Conservation (phyloP, 2,888 invertebrate species). For the Lingula anatina region DNA sequence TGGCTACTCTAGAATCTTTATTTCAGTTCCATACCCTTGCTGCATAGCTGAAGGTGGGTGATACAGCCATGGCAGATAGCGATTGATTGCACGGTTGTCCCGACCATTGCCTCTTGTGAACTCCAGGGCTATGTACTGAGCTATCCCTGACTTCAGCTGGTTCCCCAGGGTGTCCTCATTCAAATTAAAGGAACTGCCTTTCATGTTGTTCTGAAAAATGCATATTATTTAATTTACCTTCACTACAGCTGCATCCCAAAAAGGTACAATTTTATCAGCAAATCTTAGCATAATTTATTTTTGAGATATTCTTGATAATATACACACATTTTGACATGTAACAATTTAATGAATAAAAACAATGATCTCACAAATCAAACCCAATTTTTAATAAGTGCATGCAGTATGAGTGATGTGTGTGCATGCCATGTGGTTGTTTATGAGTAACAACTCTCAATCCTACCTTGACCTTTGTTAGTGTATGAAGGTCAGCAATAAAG, state of each 20-base stretch:
- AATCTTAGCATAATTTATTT: no score
- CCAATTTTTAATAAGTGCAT: no score
- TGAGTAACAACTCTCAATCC: constrained; percentile 2
- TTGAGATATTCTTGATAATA: no score
- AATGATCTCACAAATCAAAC: no score
- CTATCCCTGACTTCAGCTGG: constrained; percentile 90
- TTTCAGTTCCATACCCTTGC: constrained; percentile 78
- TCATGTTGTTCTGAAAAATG: constrained; percentile 64
- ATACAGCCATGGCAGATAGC: constrained; percentile 87
- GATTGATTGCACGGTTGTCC: constrained; percentile 73
- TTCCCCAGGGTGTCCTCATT: constrained; percentile 94
- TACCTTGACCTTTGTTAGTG: constrained; percentile 93
- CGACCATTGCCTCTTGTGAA: constrained; percentile 75
- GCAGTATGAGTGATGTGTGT: no score
- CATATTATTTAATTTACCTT: no score
- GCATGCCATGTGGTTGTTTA: no score
- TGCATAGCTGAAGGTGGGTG: constrained; percentile 73
- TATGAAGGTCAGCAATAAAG: constrained; percentile 92
- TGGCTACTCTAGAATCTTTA: no score
- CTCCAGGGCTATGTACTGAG: constrained; percentile 78
- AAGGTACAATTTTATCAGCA: no score
- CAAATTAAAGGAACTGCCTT: constrained; percentile 55
- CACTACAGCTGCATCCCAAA: no score
- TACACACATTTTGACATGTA: no score
- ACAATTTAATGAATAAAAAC: no score